A percentile compares a stretch with the other conserved stretches of the same genome.
Evolutionary conservation across 2,888 invertebrate genomes (phyloP).

Genomic region (Apeira syringaria): DNA sequence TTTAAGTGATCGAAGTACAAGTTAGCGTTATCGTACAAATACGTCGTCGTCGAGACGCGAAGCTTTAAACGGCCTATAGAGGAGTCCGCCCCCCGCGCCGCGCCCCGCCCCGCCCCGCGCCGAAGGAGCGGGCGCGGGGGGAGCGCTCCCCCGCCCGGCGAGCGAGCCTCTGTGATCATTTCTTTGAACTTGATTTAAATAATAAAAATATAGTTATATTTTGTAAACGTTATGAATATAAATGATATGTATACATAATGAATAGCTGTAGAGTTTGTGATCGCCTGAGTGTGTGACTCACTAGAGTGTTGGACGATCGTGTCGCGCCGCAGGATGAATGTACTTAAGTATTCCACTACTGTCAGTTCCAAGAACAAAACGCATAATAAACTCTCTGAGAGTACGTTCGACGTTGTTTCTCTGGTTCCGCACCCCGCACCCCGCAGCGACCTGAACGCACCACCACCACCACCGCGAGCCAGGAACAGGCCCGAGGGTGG

Average conservation of each 20-base stretch:
- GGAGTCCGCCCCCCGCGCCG: slow-evolving; percentile 6
- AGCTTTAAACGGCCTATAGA: slow-evolving; percentile 51
- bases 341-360: slow-evolving; percentile 38
- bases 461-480: too few relatives aligned
- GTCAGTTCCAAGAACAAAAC: slow-evolving; percentile 67
- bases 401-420: slow-evolving; percentile 44
- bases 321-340: slow-evolving; percentile 46
- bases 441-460: too few relatives aligned
- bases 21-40: slow-evolving; percentile 43
- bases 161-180: slow-evolving; percentile 9
- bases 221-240: slow-evolving; percentile 25
- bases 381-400: slow-evolving; percentile 67
- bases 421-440: slow-evolving; percentile 18
- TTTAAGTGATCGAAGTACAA: slow-evolving; percentile 70
- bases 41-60: slow-evolving; percentile 42
- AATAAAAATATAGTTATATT: slow-evolving; percentile 14
- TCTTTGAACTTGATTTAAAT: slow-evolving; percentile 2
- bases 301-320: slow-evolving; percentile 34
- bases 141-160: not conserved
- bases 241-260: slow-evolving; percentile 15
- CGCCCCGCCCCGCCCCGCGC: slow-evolving; percentile 19
- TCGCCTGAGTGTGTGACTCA: slow-evolving; percentile 39
- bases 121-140: not conserved
- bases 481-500: not conserved
- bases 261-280: slow-evolving; percentile 18